Percentiles rank a stretch among this genome's conserved stretches.
Evolutionary conservation across 1,140 invertebrate genomes (phyloP).

Genomic region (Panulirus ornatus): DNA sequence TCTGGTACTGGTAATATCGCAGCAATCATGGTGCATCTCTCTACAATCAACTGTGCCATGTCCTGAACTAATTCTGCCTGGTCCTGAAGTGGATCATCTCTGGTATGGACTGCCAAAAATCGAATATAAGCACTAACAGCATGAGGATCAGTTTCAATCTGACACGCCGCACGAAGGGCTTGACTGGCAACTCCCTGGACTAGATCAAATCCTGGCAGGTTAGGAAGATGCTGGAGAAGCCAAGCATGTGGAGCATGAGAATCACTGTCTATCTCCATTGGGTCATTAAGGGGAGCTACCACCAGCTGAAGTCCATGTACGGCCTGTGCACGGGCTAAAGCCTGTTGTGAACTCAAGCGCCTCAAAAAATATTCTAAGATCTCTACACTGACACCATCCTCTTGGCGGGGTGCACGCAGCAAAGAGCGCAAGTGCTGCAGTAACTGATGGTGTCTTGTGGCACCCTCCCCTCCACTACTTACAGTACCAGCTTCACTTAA

Average conservation of each 20-base stretch:
- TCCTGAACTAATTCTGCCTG: slow-evolving; percentile 82
- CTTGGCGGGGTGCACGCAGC: slow-evolving; percentile 80
- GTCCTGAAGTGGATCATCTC: slow-evolving; percentile 82
- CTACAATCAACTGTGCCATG: slow-evolving; percentile 94
- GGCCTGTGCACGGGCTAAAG: slow-evolving; percentile 87
- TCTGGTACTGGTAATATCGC: slow-evolving; percentile 86
- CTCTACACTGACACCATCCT: slow-evolving; percentile 82
- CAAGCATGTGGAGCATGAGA: slow-evolving; percentile 80
- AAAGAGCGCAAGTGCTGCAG: slow-evolving; percentile 85
- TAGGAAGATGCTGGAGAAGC: slow-evolving; percentile 85
- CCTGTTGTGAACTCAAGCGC: slow-evolving; percentile 89
- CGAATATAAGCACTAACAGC: slow-evolving; percentile 93
- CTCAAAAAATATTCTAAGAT: slow-evolving; percentile 95
- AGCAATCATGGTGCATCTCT: slow-evolving; percentile 92
- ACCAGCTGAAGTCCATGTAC: slow-evolving; percentile 86
- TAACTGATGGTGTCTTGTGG: slow-evolving; percentile 88
- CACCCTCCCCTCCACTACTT: slow-evolving; percentile 79
- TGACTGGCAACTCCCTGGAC: slow-evolving; percentile 79
- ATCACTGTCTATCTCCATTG: slow-evolving; percentile 78
- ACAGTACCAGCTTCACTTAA: slow-evolving; percentile 82
- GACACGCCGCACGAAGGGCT: slow-evolving; percentile 89
- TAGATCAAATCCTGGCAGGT: slow-evolving; percentile 76
- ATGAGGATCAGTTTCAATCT: slow-evolving; percentile 92
- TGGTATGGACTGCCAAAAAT: slow-evolving; percentile 88
- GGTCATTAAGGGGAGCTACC: slow-evolving; percentile 79